A percentile compares a stretch with the other conserved stretches of the same genome.
Evolutionary conservation across 2,888 invertebrate genomes (phyloP).

Genomic region (Deilephila porcellus): DNA sequence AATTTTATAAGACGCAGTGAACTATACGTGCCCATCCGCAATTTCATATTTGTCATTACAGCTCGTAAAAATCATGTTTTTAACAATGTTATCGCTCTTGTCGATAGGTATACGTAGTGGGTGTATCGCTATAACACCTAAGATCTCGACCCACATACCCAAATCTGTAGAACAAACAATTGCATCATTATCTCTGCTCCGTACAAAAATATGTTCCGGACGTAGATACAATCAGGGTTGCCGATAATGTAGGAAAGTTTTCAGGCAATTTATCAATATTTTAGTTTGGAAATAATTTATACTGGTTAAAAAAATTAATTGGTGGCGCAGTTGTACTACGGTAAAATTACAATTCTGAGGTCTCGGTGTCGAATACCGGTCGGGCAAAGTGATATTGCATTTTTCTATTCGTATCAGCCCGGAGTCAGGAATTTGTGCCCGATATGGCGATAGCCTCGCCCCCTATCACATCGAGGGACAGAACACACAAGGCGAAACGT

Average conservation of each 20-base stretch:
- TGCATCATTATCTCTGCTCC: neutral
- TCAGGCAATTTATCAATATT: neutral
- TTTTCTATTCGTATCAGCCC: too few relatives aligned
- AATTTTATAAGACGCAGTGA: too few relatives aligned
- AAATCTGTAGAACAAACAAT: conserved; percentile 22
- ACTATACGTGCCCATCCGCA: too few relatives aligned
- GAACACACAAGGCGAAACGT: too few relatives aligned
- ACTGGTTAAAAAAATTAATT: too few relatives aligned
- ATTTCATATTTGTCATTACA: neutral
- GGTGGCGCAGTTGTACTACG: too few relatives aligned
- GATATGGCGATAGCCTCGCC: too few relatives aligned
- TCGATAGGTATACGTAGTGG: neutral
- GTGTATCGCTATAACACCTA: neutral
- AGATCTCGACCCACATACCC: conserved; percentile 24
- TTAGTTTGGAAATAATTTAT: neutral
- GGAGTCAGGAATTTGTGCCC: too few relatives aligned
- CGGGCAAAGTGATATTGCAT: too few relatives aligned
- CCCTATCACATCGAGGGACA: too few relatives aligned
- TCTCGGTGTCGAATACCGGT: too few relatives aligned
- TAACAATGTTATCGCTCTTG: neutral
- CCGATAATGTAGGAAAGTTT: neutral
- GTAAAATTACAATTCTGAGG: too few relatives aligned
- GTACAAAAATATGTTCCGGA: neutral
- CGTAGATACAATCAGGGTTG: neutral
- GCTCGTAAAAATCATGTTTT: neutral